Conservation (phyloP, 2,888 invertebrate species). For the Ethmia dodecea region DNA sequence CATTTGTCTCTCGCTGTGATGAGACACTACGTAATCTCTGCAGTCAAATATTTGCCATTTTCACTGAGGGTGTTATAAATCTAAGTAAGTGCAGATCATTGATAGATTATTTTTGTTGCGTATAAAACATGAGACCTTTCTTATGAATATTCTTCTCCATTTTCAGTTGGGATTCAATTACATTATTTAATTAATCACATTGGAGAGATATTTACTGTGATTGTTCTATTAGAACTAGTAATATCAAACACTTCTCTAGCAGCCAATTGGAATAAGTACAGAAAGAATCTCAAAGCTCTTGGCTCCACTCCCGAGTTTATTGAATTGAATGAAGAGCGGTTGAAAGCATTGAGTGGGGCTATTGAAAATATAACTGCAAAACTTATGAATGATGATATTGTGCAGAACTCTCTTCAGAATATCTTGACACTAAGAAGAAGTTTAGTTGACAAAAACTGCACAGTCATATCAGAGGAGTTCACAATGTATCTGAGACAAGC, state of each 20-base stretch:
- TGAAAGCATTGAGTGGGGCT: slow-evolving; percentile 83
- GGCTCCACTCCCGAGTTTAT: slow-evolving; percentile 80
- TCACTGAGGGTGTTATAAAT: slow-evolving; percentile 67
- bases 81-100: slow-evolving; percentile 44
- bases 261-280: slow-evolving; percentile 86
- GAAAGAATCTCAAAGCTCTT: slow-evolving; percentile 83
- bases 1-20: slow-evolving; percentile 83
- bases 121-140: not conserved
- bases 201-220: slow-evolving; percentile 81
- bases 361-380: slow-evolving; percentile 83
- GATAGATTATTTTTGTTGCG: not conserved
- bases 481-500: slow-evolving; percentile 80
- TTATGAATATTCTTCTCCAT: no score
- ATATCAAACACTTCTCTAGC: slow-evolving; percentile 56
- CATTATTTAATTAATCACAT: slow-evolving; percentile 75
- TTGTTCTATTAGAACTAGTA: slow-evolving; percentile 81
- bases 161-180: slow-evolving; percentile 65
- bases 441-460: slow-evolving; percentile 63
- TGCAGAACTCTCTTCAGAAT: slow-evolving; percentile 75
- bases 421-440: slow-evolving; percentile 57
- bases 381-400: slow-evolving; percentile 83
- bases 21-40: slow-evolving; percentile 84
- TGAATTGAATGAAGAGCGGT: slow-evolving; percentile 77
- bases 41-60: slow-evolving; percentile 85
- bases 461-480: slow-evolving; percentile 79